These are phyloP conservation scores for Melanostoma scalare DNA, from an alignment of 2,888 invertebrate genomes.

Conservation along the genomic window DNA sequence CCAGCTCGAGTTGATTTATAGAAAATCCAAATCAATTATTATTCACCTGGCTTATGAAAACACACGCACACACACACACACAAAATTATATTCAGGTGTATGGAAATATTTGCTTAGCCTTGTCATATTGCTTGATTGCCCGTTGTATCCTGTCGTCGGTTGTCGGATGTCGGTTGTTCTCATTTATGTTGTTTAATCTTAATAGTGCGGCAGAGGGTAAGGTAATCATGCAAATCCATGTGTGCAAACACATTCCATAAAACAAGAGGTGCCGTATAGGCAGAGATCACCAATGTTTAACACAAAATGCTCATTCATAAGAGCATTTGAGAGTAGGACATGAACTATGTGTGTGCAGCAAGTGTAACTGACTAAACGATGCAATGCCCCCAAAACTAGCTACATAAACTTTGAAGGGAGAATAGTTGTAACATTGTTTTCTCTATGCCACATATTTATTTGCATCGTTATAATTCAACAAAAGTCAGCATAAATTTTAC, in stretches of 20 bases:
- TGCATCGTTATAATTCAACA: no score
- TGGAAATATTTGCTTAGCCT: background rate
- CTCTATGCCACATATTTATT: no score
- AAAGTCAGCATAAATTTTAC: no score
- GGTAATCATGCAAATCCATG: conserved; percentile 71
- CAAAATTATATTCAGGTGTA: background rate
- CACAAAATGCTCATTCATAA: background rate
- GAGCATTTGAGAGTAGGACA: no score
- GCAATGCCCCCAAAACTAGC: no score
- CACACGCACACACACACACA: conserved; percentile 7
- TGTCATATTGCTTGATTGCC: conserved; percentile 55
- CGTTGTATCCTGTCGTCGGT: conserved; percentile 32
- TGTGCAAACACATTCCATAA: conserved; percentile 18
- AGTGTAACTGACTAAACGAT: no score
- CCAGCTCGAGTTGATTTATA: conserved; percentile 47
- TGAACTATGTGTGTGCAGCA: no score
- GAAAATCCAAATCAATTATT: conserved; percentile 67
- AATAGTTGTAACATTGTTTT: no score
- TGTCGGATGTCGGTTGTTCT: conserved; percentile 45
- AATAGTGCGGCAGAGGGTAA: conserved; percentile 52
- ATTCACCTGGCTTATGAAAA: conserved; percentile 58
- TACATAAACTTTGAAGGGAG: no score
- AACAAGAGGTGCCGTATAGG: conserved; percentile 10
- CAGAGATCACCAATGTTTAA: conserved; percentile 5
- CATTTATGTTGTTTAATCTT: conserved; percentile 60